Conservation (phyloP, 92 coral and sea anemone species). For the Desmophyllum pertusum region DNA sequence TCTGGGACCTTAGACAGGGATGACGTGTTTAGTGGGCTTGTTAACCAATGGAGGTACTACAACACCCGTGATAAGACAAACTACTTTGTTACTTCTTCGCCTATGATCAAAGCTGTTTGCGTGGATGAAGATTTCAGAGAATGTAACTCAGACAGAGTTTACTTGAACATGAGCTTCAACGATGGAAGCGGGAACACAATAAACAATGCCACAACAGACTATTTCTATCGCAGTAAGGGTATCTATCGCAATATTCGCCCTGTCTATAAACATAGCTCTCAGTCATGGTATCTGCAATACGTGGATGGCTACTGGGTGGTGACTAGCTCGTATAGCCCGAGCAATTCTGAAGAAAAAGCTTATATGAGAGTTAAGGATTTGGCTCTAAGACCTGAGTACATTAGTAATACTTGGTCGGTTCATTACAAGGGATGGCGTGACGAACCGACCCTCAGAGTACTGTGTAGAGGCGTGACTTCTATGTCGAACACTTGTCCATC, state of each 20-base stretch:
- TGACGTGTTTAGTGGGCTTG: constrained; percentile 61
- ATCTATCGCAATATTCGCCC: constrained; percentile 62
- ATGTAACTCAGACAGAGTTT: constrained; percentile 74
- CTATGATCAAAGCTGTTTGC: constrained; percentile 64
- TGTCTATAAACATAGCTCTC: constrained; percentile 59
- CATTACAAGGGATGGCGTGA: constrained; percentile 50
- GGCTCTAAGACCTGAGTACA: constrained; percentile 77
- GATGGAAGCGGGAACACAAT: constrained; percentile 12
- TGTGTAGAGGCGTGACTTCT: constrained; percentile 67
- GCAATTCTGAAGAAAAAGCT: neutral
- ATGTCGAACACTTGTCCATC: constrained; percentile 47
- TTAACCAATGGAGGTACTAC: constrained; percentile 48
- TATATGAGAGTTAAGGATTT: constrained; percentile 56
- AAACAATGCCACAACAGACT: constrained; percentile 52
- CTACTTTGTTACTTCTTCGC: constrained; percentile 1
- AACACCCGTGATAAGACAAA: constrained; percentile 19
- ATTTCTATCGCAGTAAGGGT: constrained; percentile 46
- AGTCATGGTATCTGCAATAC: constrained; percentile 58
- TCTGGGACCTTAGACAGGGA: constrained; percentile 45
- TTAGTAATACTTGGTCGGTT: constrained; percentile 63
- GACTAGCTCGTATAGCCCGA: constrained; percentile 16
- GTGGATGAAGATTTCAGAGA: constrained; percentile 71
- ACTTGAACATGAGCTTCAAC: constrained; percentile 49
- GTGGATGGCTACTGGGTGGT: constrained; percentile 64
- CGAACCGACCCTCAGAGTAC: constrained; percentile 19